Conservation (phyloP, 2,113 vertebrate genomes). For the Sakesphorus luctuosus region DNA sequence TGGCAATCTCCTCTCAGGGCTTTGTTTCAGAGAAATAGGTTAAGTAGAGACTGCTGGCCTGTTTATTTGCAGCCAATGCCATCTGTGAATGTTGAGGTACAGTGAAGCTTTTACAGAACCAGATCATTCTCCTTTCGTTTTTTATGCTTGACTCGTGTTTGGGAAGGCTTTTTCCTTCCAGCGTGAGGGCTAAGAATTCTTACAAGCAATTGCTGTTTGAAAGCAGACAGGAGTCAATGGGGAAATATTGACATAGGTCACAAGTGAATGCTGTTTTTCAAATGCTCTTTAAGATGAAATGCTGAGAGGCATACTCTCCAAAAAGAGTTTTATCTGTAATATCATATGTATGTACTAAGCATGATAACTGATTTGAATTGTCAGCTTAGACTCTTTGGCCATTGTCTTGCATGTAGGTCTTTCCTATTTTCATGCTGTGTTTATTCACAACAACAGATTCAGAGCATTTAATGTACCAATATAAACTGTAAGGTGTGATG, state of each 20-base stretch:
- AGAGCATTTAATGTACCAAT: not conserved
- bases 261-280: not conserved
- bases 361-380: not conserved
- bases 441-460: not conserved
- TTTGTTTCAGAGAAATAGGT: not conserved
- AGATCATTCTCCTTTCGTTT: not conserved
- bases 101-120: not conserved
- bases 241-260: not conserved
- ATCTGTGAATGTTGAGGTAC: not conserved
- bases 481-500: not conserved
- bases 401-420: not conserved
- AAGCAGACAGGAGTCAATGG: not conserved
- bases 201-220: not conserved
- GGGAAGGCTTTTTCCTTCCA: not conserved
- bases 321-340: not conserved
- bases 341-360: not conserved
- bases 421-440: not conserved
- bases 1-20: not conserved
- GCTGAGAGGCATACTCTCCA: not conserved
- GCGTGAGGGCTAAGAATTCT: not conserved
- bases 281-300: not conserved
- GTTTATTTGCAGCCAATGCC: not conserved
- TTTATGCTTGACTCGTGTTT: not conserved
- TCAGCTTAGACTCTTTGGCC: not conserved
- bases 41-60: not conserved